Evolutionary conservation across 2,797 vertebrate genomes (phyloP).

Genomic region (Otus scops): DNA sequence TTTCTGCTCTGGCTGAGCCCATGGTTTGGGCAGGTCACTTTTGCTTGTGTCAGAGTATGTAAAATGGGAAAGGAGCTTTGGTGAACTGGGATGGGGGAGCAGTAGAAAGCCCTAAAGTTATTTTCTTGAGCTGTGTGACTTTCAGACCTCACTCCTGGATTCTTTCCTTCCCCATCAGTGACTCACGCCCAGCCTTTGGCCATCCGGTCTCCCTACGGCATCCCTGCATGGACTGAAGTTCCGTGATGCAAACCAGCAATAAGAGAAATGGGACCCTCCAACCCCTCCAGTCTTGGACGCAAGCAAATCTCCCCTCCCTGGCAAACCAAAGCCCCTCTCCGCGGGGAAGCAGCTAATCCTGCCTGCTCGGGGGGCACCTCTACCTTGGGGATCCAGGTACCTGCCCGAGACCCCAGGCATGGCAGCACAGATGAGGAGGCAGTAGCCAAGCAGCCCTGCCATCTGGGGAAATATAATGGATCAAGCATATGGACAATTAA

Average conservation of each 20-base stretch:
- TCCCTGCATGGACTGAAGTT: not conserved
- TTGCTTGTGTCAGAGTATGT: not conserved
- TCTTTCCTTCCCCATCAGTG: not conserved
- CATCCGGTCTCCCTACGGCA: not conserved
- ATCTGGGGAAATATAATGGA: conserved; percentile 20
- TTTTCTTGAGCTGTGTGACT: not conserved
- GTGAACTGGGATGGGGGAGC: not conserved
- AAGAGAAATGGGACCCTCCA: not conserved
- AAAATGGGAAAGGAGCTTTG: not conserved
- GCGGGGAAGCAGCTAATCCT: not conserved
- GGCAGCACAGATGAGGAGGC: not conserved
- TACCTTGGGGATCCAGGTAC: not conserved
- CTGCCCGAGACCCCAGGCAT: accelerated
- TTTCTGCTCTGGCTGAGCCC: not conserved
- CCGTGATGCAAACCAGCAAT: accelerated
- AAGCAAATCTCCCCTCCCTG: not conserved
- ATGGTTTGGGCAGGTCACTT: not conserved
- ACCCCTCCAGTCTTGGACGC: not conserved
- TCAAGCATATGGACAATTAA: conserved; percentile 24
- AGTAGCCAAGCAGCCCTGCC: not conserved
- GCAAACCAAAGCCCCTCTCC: not conserved
- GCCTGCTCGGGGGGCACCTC: not conserved
- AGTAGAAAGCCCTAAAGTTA: not conserved
- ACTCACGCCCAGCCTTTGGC: not conserved
- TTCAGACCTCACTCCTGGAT: not conserved